phyloP scores from a whole-genome alignment of 2,797 vertebrate species.

The Tangara arthus region DNA sequence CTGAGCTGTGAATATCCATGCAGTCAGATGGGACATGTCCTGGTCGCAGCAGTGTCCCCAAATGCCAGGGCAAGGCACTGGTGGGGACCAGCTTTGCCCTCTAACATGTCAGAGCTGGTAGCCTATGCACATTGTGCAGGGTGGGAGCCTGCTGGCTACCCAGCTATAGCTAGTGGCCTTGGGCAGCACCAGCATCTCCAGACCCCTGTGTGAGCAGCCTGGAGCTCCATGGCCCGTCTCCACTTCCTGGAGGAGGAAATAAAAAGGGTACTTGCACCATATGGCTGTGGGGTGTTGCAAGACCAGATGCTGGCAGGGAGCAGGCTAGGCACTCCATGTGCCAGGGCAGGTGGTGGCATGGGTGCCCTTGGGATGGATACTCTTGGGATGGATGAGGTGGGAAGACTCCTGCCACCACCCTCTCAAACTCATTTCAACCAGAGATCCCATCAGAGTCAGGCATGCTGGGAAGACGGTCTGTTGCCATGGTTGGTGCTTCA shows the following conservation, averaged over 20 bases:
- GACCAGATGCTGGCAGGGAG: background rate
- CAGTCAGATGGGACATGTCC: background rate
- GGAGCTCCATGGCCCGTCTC: background rate
- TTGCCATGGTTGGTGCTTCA: background rate
- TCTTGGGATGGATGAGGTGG: background rate
- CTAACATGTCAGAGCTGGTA: background rate
- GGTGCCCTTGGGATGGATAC: background rate
- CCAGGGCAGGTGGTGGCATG: background rate
- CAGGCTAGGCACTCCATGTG: background rate
- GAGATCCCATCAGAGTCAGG: background rate
- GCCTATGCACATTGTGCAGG: background rate
- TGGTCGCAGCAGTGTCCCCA: background rate
- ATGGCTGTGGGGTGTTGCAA: background rate
- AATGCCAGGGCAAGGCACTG: background rate
- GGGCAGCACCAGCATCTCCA: background rate
- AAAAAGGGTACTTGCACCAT: background rate
- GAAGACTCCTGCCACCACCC: background rate
- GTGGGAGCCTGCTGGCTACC: background rate
- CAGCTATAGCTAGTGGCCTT: background rate
- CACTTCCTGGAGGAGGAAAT: background rate
- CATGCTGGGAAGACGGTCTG: background rate
- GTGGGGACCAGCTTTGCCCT: background rate
- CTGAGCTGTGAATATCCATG: background rate
- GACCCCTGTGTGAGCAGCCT: background rate
- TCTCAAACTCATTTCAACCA: background rate